Conservation (phyloP, 2,888 invertebrate species). For the Cerastis rubricosa region DNA sequence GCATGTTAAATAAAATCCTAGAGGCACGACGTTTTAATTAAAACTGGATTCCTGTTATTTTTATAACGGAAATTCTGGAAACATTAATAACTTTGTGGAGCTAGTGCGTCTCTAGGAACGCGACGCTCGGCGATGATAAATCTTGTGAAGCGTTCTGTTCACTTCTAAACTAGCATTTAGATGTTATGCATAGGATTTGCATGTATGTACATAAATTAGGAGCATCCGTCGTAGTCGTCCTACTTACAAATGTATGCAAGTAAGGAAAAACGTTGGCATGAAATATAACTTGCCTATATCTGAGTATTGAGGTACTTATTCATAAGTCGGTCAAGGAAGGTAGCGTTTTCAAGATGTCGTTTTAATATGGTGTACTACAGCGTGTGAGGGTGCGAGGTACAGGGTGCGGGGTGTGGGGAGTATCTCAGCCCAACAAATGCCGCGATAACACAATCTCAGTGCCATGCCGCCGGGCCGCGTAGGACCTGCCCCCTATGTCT, state of each 20-base stretch:
- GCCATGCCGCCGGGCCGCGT: no score
- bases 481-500: no score
- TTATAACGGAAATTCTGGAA: constrained; percentile 47
- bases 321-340: constrained; percentile 11
- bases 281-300: neutral
- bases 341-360: constrained; percentile 57
- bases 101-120: constrained; percentile 28
- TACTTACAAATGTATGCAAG: neutral
- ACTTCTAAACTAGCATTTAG: constrained; percentile 12
- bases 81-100: constrained; percentile 43
- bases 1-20: constrained; percentile 49
- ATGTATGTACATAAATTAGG: neutral
- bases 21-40: constrained; percentile 59
- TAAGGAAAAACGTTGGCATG: neutral
- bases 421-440: constrained; percentile 63
- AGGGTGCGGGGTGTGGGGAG: no score
- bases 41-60: constrained; percentile 44
- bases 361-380: constrained; percentile 54
- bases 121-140: constrained; percentile 20
- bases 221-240: neutral
- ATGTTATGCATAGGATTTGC: constrained; percentile 9
- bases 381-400: no score
- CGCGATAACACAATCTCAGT: constrained; percentile 62
- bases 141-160: constrained; percentile 16
- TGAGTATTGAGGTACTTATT: neutral